A percentile compares a stretch with the other conserved stretches of the same genome.
Conservation (phyloP, 2,888 invertebrate species). For the Lepeophtheirus nordmannii region DNA sequence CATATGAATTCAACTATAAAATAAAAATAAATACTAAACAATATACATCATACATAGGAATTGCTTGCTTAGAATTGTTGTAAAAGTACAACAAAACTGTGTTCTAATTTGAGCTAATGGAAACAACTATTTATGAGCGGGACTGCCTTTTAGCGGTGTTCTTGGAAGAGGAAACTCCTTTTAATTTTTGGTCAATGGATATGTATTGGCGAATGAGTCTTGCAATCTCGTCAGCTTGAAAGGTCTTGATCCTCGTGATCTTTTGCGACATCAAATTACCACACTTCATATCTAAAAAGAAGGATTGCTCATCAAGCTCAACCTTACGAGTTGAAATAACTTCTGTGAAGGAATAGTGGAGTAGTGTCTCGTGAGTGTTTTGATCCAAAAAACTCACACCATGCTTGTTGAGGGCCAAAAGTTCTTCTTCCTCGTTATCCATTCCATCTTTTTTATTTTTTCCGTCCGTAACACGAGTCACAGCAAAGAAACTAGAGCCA, state of each 20-base stretch:
- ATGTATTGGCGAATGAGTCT: slow-evolving; percentile 92
- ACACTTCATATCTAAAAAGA: slow-evolving; percentile 89
- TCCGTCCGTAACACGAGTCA: slow-evolving; percentile 38
- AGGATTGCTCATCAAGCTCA: slow-evolving; percentile 70
- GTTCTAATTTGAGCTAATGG: too few species aligned
- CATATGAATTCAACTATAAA: neutral
- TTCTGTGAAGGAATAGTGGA: slow-evolving; percentile 84
- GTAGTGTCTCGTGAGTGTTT: slow-evolving; percentile 76
- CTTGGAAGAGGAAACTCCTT: neutral
- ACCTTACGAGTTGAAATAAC: slow-evolving; percentile 88
- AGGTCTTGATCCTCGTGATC: slow-evolving; percentile 85
- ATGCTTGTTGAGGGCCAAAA: slow-evolving; percentile 77
- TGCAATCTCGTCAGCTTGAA: slow-evolving; percentile 93
- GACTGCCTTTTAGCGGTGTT: too few species aligned
- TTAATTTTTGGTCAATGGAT: slow-evolving; percentile 59
- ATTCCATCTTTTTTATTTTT: neutral
- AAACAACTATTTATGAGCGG: too few species aligned
- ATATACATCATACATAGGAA: too few species aligned
- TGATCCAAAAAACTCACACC: slow-evolving; percentile 87
- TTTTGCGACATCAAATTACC: slow-evolving; percentile 90
- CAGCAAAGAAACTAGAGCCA: slow-evolving; percentile 94
- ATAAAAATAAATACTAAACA: neutral
- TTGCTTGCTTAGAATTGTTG: too few species aligned
- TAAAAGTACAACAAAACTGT: too few species aligned
- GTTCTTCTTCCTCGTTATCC: slow-evolving; percentile 46